phyloP scores from a whole-genome alignment of 2,797 vertebrate genomes.

The Champsocephalus gunnari region DNA sequence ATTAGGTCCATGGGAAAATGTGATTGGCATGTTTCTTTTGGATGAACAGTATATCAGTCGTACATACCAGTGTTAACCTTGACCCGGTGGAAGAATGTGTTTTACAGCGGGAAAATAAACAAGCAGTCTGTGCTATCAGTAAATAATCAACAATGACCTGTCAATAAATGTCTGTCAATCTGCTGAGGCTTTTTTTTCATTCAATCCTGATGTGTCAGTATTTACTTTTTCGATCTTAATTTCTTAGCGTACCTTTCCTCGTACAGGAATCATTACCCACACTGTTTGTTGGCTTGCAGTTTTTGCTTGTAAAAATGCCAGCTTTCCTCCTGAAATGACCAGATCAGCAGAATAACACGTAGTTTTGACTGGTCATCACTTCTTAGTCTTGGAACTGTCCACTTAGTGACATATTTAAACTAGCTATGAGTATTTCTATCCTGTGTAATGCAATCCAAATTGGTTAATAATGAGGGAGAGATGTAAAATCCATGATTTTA shows the following conservation, averaged over 20 bases:
- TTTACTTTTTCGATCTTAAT: neutral
- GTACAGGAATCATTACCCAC: neutral
- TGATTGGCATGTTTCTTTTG: too few species aligned
- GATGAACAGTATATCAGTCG: neutral
- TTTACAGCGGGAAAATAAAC: slow-evolving; percentile 19
- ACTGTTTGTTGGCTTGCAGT: neutral
- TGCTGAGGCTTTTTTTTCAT: neutral
- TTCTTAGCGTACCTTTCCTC: neutral
- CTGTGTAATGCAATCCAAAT: neutral
- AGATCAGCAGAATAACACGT: neutral
- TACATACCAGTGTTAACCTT: neutral
- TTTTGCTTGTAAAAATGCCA: neutral
- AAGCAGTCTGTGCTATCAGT: slow-evolving; percentile 12
- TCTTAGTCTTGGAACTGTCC: neutral
- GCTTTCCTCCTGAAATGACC: neutral
- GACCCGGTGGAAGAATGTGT: neutral
- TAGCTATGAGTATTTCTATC: neutral
- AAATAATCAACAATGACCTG: neutral
- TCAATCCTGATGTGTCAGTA: neutral
- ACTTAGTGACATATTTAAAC: too few species aligned
- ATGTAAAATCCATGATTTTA: neutral
- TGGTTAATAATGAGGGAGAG: neutral
- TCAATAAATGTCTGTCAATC: slow-evolving; percentile 8
- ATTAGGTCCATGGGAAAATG: too few species aligned
- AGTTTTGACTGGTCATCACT: neutral